Evolutionary conservation across 2,888 invertebrate genomes (phyloP).

Genomic region (Oxytorus armatus): DNA sequence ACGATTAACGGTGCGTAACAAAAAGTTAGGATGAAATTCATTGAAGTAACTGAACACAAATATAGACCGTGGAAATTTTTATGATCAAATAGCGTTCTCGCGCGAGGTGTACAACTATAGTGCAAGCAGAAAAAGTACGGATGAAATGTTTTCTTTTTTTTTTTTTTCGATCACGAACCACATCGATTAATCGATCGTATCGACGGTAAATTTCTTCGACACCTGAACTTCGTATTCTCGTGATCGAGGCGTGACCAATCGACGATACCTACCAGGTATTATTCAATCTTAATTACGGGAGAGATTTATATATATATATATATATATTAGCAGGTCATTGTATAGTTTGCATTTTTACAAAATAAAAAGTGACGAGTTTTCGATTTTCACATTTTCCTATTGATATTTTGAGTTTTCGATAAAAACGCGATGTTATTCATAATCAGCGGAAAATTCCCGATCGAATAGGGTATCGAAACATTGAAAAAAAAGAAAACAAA

Average conservation of each 20-base stretch:
- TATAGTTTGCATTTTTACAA: neutral
- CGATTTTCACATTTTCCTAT: too few species aligned
- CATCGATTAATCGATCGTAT: constrained; percentile 55
- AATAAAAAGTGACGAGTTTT: too few species aligned
- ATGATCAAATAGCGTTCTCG: constrained; percentile 34
- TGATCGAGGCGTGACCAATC: constrained; percentile 50
- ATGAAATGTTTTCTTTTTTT: constrained; percentile 14
- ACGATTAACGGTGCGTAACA: constrained; percentile 52
- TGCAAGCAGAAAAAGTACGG: constrained; percentile 34
- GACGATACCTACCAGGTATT: constrained; percentile 16
- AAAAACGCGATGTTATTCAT: too few species aligned
- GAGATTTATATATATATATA: neutral
- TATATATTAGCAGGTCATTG: neutral
- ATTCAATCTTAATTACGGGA: constrained; percentile 30
- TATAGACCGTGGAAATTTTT: constrained; percentile 46
- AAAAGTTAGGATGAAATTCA: constrained; percentile 28
- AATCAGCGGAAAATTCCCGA: too few species aligned
- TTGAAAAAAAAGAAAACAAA: too few species aligned
- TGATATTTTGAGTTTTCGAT: too few species aligned
- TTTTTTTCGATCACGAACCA: constrained; percentile 8
- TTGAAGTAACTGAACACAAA: constrained; percentile 6
- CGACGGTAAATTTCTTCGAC: constrained; percentile 40
- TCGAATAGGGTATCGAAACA: too few species aligned
- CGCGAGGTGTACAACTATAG: neutral
- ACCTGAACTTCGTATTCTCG: constrained; percentile 20